phyloP scores from a whole-genome alignment of 2,113 vertebrate species.

The Lipotes vexillifer region DNA sequence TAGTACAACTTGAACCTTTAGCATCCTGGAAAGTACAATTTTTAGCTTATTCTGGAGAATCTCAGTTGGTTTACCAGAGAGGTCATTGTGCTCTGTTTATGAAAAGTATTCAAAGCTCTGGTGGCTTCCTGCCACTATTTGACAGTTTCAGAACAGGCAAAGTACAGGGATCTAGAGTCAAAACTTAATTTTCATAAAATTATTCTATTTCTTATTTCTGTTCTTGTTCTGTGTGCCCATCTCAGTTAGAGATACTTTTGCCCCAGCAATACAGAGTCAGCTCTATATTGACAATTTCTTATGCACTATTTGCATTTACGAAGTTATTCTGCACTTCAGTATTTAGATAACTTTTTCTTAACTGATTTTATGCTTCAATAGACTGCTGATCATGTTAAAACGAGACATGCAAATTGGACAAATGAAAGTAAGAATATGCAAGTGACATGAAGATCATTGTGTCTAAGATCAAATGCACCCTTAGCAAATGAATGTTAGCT shows the following conservation, averaged over 20 bases:
- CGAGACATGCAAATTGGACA: not conserved
- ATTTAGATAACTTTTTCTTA: not conserved
- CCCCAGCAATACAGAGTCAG: not conserved
- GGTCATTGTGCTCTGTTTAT: constrained; percentile 52
- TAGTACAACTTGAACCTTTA: constrained; percentile 50
- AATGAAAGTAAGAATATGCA: not conserved
- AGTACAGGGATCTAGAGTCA: not conserved
- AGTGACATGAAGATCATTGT: not conserved
- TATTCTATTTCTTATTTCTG: not conserved
- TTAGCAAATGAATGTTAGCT: not conserved
- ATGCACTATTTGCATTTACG: not conserved
- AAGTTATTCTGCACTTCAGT: not conserved
- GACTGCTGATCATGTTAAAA: not conserved
- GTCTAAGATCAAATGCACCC: not conserved
- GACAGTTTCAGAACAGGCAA: constrained; percentile 30
- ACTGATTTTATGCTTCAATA: not conserved
- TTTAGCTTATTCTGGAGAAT: constrained; percentile 65
- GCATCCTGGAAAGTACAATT: constrained; percentile 48
- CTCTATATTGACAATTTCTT: not conserved
- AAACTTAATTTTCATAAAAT: not conserved
- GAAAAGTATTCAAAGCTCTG: constrained; percentile 35
- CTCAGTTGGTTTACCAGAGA: constrained; percentile 6
- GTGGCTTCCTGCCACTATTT: constrained; percentile 23
- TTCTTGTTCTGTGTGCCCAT: not conserved
- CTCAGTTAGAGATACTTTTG: not conserved